Conservation (phyloP, 2,888 invertebrate genomes). For the Himalopsyche anomala region DNA sequence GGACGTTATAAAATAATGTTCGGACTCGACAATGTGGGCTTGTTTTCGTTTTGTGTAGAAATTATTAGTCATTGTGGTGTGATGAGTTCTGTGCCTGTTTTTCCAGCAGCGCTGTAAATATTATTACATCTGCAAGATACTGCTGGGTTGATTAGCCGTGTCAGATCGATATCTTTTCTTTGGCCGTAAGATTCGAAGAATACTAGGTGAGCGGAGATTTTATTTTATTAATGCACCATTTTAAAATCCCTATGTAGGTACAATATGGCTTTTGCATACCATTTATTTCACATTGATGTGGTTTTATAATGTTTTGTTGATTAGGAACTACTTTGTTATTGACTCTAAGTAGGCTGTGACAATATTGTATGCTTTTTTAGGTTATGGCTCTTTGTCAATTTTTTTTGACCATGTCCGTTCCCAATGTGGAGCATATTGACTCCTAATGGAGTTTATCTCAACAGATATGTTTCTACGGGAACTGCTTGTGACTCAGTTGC, state of each 20-base stretch:
- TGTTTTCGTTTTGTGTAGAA: not conserved
- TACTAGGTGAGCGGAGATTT: not conserved
- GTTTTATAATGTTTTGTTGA: no score
- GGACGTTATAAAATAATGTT: not conserved
- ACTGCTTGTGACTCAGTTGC: no score
- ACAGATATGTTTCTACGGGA: no score
- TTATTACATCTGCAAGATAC: constrained; percentile 34
- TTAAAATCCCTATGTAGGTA: not conserved
- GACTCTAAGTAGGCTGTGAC: no score
- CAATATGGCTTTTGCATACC: no score
- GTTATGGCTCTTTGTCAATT: no score
- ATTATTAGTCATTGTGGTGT: not conserved
- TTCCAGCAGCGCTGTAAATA: constrained; percentile 10
- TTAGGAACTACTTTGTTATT: no score
- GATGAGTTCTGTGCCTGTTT: not conserved
- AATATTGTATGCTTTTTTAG: no score
- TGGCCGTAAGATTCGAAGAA: not conserved
- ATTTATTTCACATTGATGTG: no score
- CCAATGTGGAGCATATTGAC: no score
- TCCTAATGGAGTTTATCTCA: no score
- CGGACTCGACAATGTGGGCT: constrained; percentile 1
- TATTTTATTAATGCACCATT: not conserved
- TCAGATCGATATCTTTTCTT: constrained; percentile 17
- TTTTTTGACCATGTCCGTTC: no score
- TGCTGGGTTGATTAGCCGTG: constrained; percentile 13